Evolutionary conservation across 92 coral and sea anemone species (phyloP).

Genomic region (Siderastrea siderea): DNA sequence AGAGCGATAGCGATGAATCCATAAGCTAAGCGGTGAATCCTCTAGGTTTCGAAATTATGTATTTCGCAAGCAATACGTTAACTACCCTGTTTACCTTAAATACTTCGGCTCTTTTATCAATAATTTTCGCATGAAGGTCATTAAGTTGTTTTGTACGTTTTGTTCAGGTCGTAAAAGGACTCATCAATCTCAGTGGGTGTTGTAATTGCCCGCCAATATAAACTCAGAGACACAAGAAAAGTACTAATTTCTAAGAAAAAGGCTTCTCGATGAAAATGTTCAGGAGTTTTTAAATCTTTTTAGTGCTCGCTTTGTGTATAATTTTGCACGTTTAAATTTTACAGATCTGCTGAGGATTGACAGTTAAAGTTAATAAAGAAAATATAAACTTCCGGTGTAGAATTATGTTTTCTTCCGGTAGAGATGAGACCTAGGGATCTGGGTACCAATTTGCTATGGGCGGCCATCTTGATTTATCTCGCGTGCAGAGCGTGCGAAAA

Average conservation of each 20-base stretch:
- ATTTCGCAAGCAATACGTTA: constrained; percentile 22
- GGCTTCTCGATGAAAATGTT: constrained; percentile 22
- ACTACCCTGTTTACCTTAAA: constrained; percentile 1
- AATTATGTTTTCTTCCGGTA: constrained; percentile 13
- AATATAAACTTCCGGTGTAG: not conserved
- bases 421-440: constrained; percentile 8
- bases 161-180: constrained; percentile 25
- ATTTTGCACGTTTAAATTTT: not conserved
- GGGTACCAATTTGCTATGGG: not conserved
- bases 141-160: constrained; percentile 15
- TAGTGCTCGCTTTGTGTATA: constrained; percentile 19
- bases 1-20: constrained; percentile 23
- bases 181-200: not conserved
- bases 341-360: no score
- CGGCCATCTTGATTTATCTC: constrained; percentile 17
- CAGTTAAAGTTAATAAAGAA: not conserved
- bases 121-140: not conserved
- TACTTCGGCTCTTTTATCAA: no score
- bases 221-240: constrained; percentile 31
- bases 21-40: constrained; percentile 28
- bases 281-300: constrained; percentile 8
- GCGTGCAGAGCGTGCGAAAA: not conserved
- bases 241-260: not conserved
- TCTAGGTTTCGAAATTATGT: constrained; percentile 13
- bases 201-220: constrained; percentile 13